phyloP scores from a whole-genome alignment of 2,888 invertebrate species.

The Helicoverpa assulta region DNA sequence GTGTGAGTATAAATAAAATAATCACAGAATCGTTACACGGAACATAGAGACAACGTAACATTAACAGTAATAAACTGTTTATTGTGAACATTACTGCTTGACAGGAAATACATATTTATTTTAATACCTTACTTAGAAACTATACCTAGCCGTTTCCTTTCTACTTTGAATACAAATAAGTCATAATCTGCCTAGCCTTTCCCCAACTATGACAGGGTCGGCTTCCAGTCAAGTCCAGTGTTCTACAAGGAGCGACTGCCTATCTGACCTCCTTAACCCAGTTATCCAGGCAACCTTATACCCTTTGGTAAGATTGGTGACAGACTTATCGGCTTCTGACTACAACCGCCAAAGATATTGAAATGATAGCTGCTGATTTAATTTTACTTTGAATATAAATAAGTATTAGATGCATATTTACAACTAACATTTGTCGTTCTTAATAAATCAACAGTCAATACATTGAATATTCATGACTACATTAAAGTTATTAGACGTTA shows the following conservation, averaged over 20 bases:
- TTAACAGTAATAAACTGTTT: constrained; percentile 26
- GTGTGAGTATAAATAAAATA: constrained; percentile 40
- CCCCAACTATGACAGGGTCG: too few species aligned
- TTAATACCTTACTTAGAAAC: constrained; percentile 6
- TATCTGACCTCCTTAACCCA: too few species aligned
- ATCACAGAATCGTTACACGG: constrained; percentile 37
- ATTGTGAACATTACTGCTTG: constrained; percentile 5
- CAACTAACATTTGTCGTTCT: not conserved
- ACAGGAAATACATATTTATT: constrained; percentile 8
- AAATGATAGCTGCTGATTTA: not conserved
- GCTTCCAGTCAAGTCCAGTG: too few species aligned
- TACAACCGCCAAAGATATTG: too few species aligned
- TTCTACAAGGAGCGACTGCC: too few species aligned
- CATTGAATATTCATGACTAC: constrained; percentile 19
- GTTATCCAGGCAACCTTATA: too few species aligned
- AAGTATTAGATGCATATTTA: not conserved
- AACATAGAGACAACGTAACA: constrained; percentile 21
- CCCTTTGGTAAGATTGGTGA: too few species aligned
- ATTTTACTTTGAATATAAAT: not conserved
- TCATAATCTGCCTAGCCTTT: too few species aligned
- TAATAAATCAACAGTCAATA: not conserved
- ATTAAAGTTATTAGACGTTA: constrained; percentile 30
- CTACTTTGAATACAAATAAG: not conserved
- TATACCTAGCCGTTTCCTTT: not conserved
- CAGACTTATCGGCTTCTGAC: too few species aligned